Base-by-base conservation (phyloP, 2,888 invertebrate genomes). In the Euproctis similis region DNA sequence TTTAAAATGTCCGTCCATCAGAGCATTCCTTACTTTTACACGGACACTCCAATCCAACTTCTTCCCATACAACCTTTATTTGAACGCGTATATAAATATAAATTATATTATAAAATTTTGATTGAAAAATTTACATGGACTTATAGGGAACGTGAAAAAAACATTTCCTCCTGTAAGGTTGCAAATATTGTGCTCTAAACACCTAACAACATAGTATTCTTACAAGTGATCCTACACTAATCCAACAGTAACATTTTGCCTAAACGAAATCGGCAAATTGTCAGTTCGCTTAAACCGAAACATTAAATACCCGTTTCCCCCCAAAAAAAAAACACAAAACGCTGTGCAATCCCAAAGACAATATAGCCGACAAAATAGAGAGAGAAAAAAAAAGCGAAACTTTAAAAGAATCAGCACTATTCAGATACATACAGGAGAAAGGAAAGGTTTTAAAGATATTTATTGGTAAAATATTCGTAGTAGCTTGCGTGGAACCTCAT, bases 381-480 rank as follows among this genome's bases (percentile, higher is more conserved):
- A 8, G 26, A 28, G 19, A n/a, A 23, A 16, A 16, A 33, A 23
- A 26, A 25, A 31, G 24, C 24, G 55, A 72, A 71, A 73, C 59
- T 69, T 72, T 70, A 66, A 68, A 60, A 59, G 67, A 76, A 80
- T 78, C 80, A 76, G 80, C 75, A 57, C 56, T 72, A 76, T 70
- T 63, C 65, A 53, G 65, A 78, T 75, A 80, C 78, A 78, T 73
- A n/a, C n/a, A n/a, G n/a, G n/a, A 72, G 67, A 71, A 72, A 64
- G 63, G 63, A 67, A 68, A 72, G 51, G 70, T 69, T 71, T 71
- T 67, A 58, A 56, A 72, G 74, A 77, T 77, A 73, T 78, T 78
- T 77, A 77, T 78, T 69, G 66, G 60, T 70, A 69, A 75, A 75
- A 73, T 76, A 78, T 78, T 70, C 75, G 48, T 50, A 36, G 55